Conservation (phyloP, 2,113 vertebrate genomes). For the western clawed frog (Xenopus tropicalis) region UCB_Xtro_10.0 CM004445.2:71148501-71149000, state of each 20-base stretch:
- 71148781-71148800: background rate
- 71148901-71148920: too few species aligned
- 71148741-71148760: constrained; percentile 1
- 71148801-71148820: background rate
- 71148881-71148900: too few species aligned
- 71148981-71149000: too few species aligned
- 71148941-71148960: too few species aligned
- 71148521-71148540: too few species aligned
- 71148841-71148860: too few species aligned
- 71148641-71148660: background rate
- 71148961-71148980: too few species aligned
- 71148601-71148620: constrained; percentile 14
- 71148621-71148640: constrained; percentile 9
- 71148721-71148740: constrained; percentile 10
- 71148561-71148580: constrained; percentile 13
- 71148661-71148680: constrained; percentile 5
- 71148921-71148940: too few species aligned
- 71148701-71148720: constrained; percentile 20
- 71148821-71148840: too few species aligned
- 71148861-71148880: too few species aligned
- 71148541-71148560: background rate
- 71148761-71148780: background rate
- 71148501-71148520: too few species aligned
- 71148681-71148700: constrained; percentile 6
- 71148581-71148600: constrained; percentile 17